Evolutionary conservation across 2,888 invertebrate species (phyloP).

Genomic region (Drosophila stalkeri): DNA sequence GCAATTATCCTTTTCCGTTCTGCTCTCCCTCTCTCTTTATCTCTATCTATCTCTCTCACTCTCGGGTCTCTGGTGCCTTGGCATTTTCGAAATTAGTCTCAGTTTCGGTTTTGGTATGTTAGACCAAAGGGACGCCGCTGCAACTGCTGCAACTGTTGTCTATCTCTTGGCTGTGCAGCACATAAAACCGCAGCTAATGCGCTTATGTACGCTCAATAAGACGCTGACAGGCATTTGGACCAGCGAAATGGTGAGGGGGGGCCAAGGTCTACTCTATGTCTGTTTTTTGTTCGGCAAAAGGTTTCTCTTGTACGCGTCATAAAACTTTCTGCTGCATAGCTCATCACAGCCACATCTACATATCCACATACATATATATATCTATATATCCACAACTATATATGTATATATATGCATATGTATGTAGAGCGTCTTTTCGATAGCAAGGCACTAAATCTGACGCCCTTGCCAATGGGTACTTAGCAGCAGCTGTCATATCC

Average conservation of each 20-base stretch:
- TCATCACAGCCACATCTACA: slow-evolving; percentile 45
- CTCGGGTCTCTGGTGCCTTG: slow-evolving; percentile 1
- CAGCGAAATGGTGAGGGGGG: slow-evolving; percentile 3
- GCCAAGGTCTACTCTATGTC: slow-evolving; percentile 53
- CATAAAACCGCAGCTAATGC: slow-evolving; percentile 74
- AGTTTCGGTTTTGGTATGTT: slow-evolving; percentile 51
- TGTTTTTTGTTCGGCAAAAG: slow-evolving; percentile 53
- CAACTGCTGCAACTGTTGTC: slow-evolving; percentile 22
- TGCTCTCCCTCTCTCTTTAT: slow-evolving; percentile 18
- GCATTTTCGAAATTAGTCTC: slow-evolving; percentile 72
- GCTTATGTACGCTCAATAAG: slow-evolving; percentile 77
- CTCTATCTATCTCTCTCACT: not conserved
- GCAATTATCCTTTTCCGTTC: slow-evolving; percentile 76
- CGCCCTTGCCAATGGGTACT: slow-evolving; percentile 67
- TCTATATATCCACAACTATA: not conserved
- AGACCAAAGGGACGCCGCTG: slow-evolving; percentile 69
- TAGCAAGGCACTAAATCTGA: slow-evolving; percentile 74
- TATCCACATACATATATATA: slow-evolving; percentile 1
- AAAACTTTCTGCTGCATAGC: slow-evolving; percentile 48
- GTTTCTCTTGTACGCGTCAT: slow-evolving; percentile 69
- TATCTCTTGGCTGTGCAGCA: slow-evolving; percentile 46
- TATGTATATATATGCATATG: not conserved
- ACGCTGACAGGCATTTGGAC: slow-evolving; percentile 69
- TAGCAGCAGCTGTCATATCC: slow-evolving; percentile 70
- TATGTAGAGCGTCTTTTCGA: slow-evolving; percentile 27